Evolutionary conservation across 1,140 invertebrate genomes (phyloP).

Genomic region (Olivierus martensii): DNA sequence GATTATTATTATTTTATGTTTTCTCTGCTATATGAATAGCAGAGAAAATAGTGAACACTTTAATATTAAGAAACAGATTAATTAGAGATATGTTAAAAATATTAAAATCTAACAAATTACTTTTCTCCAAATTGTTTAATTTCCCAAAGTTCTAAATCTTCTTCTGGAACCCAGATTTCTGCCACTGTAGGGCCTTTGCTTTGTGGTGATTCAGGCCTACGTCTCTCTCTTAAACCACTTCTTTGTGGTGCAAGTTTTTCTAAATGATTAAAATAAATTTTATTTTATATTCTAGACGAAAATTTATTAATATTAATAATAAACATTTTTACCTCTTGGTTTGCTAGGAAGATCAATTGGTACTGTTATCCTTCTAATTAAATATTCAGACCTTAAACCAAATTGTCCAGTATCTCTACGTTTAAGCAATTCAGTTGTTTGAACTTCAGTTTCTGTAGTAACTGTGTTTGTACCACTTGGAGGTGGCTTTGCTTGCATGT

Average conservation of each 20-base stretch:
- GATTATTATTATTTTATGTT: not conserved
- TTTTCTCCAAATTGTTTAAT: constrained; percentile 90
- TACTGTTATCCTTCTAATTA: constrained; percentile 84
- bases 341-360: constrained; percentile 87
- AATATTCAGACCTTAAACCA: constrained; percentile 76
- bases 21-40: not conserved
- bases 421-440: constrained; percentile 81
- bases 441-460: constrained; percentile 91
- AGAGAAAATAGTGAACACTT: not conserved
- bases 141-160: constrained; percentile 91
- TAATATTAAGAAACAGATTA: not conserved
- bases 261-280: constrained; percentile 25
- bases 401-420: constrained; percentile 76
- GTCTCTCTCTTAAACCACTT: constrained; percentile 68
- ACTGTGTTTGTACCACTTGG: constrained; percentile 86
- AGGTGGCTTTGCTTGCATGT: constrained; percentile 57
- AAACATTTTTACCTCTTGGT: constrained; percentile 48
- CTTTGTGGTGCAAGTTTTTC: constrained; percentile 81
- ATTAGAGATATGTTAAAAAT: not conserved
- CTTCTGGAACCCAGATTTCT: constrained; percentile 93
- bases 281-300: not conserved
- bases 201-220: constrained; percentile 59
- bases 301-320: not conserved
- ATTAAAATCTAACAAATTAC: constrained; percentile 16
- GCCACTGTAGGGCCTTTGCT: constrained; percentile 77